These are phyloP conservation scores for Limanda limanda DNA, from an alignment of 2,113 vertebrate genomes.

Conservation along the genomic window DNA sequence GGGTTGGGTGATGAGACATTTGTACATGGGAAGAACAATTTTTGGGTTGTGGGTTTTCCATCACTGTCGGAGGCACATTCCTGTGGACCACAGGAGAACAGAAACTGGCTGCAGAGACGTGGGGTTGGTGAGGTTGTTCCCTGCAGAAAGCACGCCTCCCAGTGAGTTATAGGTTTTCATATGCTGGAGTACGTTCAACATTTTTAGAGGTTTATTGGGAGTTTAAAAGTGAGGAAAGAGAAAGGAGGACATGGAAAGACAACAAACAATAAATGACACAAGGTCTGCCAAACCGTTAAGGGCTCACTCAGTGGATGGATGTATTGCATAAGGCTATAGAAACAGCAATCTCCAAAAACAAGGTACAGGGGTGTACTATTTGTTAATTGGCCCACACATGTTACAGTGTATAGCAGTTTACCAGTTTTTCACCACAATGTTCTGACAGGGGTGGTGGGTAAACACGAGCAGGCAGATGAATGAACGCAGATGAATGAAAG, in stretches of 20 bases:
- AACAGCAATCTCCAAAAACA: neutral
- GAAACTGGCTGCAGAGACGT: constrained; percentile 56
- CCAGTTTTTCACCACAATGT: constrained; percentile 8
- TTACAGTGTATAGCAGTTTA: neutral
- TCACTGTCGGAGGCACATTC: constrained; percentile 69
- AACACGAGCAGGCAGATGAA: neutral
- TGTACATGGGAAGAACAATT: constrained; percentile 35
- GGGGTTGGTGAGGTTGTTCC: constrained; percentile 46
- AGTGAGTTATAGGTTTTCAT: constrained; percentile 56
- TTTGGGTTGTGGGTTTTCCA: constrained; percentile 55
- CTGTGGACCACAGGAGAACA: constrained; percentile 64
- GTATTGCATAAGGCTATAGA: neutral
- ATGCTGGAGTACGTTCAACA: constrained; percentile 46
- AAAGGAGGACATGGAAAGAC: neutral
- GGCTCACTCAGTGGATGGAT: neutral
- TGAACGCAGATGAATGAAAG: constrained; percentile 11
- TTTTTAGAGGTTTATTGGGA: constrained; percentile 24
- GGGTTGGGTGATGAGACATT: constrained; percentile 15
- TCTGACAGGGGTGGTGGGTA: neutral
- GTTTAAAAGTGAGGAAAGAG: constrained; percentile 10
- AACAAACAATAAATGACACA: constrained; percentile 11
- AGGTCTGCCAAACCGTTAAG: neutral
- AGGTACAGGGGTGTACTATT: constrained; percentile 1
- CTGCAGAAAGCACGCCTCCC: constrained; percentile 50
- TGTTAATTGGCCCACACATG: neutral